These are phyloP conservation scores for Excalfactoria chinensis DNA, from an alignment of 2,113 vertebrate species.

Conservation along the genomic window DNA sequence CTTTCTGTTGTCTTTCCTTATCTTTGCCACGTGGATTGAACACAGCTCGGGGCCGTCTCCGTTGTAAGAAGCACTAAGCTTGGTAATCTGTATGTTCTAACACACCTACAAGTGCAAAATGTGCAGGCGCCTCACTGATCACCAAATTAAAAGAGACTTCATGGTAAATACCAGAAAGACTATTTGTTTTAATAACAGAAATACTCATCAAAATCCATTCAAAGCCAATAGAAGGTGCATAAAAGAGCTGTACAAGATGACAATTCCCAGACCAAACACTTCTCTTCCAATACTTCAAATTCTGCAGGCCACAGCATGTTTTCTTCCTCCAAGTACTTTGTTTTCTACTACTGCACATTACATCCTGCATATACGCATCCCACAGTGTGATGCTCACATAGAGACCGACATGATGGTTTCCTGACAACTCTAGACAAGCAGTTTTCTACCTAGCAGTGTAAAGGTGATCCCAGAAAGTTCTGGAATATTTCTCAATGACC, in stretches of 20 bases:
- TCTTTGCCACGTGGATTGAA: neutral
- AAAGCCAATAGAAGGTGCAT: neutral
- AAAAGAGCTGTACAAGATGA: neutral
- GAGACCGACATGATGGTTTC: neutral
- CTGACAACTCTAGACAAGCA: neutral
- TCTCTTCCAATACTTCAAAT: neutral
- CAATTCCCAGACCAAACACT: neutral
- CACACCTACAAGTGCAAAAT: constrained; percentile 31
- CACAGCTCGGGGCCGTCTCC: neutral
- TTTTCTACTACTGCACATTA: neutral
- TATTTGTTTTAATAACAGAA: constrained; percentile 24
- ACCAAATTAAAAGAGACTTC: constrained; percentile 8
- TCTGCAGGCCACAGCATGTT: neutral
- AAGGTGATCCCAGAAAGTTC: neutral
- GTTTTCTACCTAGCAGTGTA: neutral
- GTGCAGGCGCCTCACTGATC: constrained; percentile 45
- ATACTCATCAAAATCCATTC: constrained; percentile 11
- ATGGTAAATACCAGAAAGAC: constrained; percentile 30
- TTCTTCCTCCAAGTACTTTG: neutral
- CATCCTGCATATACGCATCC: accelerated
- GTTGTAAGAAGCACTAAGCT: neutral
- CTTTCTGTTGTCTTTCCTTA: constrained; percentile 48
- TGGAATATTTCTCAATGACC: neutral
- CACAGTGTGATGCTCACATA: neutral
- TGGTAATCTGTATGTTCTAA: constrained; percentile 14